These are phyloP conservation scores for Oceanodroma leucorhoa DNA, from an alignment of 2,797 vertebrate genomes.

Conservation along the genomic window DNA sequence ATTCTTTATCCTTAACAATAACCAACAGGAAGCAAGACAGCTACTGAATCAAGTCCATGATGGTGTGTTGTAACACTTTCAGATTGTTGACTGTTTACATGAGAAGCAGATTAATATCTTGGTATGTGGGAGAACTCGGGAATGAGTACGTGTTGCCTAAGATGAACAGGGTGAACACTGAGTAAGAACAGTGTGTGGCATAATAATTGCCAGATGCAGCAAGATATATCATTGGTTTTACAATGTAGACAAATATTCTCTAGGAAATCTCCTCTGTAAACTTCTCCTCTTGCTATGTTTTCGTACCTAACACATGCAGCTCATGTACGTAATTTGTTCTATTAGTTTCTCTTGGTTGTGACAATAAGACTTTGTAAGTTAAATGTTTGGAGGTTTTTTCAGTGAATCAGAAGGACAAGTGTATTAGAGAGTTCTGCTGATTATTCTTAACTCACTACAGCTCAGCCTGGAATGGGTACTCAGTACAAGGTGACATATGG, in stretches of 20 bases:
- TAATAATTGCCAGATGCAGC: neutral
- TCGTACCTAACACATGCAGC: neutral
- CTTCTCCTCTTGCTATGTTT: neutral
- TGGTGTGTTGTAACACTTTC: neutral
- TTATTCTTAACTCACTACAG: neutral
- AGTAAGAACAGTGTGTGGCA: neutral
- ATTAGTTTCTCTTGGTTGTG: neutral
- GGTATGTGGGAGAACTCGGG: neutral
- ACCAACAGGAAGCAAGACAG: neutral
- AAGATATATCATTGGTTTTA: neutral
- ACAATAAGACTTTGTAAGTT: neutral
- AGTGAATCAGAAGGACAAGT: neutral
- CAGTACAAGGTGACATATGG: fast-evolving
- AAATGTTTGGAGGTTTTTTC: neutral
- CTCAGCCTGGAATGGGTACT: neutral
- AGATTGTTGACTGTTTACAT: neutral
- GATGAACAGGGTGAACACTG: neutral
- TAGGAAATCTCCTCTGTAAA: neutral
- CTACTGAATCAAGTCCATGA: neutral
- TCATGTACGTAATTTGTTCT: neutral
- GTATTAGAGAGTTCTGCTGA: neutral
- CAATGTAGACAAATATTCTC: neutral
- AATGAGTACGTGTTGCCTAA: neutral
- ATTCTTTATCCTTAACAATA: neutral
- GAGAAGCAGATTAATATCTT: neutral